Base-by-base conservation (phyloP, 2,113 vertebrate genomes). In the Sialia sialis region DNA sequence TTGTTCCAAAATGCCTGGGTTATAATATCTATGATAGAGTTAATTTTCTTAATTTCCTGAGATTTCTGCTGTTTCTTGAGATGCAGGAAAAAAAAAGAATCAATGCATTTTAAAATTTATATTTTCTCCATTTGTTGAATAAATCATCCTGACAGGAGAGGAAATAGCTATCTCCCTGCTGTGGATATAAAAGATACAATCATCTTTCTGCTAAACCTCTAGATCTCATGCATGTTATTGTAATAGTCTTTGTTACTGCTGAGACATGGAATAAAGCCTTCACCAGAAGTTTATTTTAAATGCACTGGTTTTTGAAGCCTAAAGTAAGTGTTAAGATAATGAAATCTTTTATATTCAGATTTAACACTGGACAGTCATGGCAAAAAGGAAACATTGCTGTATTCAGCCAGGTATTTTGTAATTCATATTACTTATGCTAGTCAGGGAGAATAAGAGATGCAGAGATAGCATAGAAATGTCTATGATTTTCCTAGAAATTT, bases 111-210 rank as follows among this genome's bases (percentile, higher is more conserved):
- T 30, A 7, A 85, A 92, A 67, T 59, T 32, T 58, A 51, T 76
- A 29, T 70, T 73, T 30, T 92, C 34, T 79, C 32, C 39, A 54
- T 92, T 92, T 90, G 58, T 84, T 76, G 55, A 93, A 89, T 76
- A 91, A 85, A 77, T 82, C 63, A 72, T 52, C 39, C 68, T 83
- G 87, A 73, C 38, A 91, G 54, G 58, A 73, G 51, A 66, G 8
- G 51, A 96, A 95, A 87, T 94, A 79, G 55, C 39, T 69, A 2
- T 93, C 70, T 87, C 43, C 75, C 89, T 93, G 66, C 87, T 91
- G 70, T 46, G 81, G 67, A n/a, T 87, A 87, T 79, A 62, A 92
- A 91, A 91, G 68, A 75, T 89, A 66, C 22, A 81, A 41, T 77
- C 44, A 69, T 89, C 67, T 86, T 95, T 87, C 52, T 83, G 80